Base-by-base conservation (phyloP, 2,797 vertebrate species). In the Siniperca undulata region DNA sequence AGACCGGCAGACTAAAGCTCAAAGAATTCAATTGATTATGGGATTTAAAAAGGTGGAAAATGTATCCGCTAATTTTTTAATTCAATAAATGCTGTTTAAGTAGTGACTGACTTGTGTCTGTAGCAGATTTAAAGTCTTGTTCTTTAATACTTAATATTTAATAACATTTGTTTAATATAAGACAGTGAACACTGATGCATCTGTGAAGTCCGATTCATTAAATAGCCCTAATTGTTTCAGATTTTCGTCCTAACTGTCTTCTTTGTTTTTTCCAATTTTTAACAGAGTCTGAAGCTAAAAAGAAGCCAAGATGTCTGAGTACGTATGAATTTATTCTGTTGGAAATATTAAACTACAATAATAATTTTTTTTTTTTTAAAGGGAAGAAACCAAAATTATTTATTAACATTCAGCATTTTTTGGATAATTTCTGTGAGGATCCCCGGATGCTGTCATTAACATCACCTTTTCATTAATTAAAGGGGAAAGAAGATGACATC, bases 401-500 rank as follows among this genome's bases (percentile, higher is more conserved):
- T 20, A 48, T 50, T 50, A 50, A 77, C 14, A 4, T 56, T 19
- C 11, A n/a, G 36, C 17, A 42, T 50, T 27, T n/a, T 44, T 2
- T 30, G n/a, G 5, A 16, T 10, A 8, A 22, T n/a, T 48, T 5
- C 7, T 44, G 36, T 22, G 3, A 65, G 14, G 24, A 10, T 46
- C 22, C 1, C 0, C 46, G 16, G 8, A 3, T 34, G 1, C 30
- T 1, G 1, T 59, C 13, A 48, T 50, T 50, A 50, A 77, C 14
- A 4, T 56, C 16, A 68, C 3, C 0, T 75, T 42, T 44, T 20
- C 6, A 1, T 71, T 17, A 0, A 13, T 80, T 60, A 20, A 50
- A 92, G 88, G 65, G 86, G 96, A 84, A 96, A 91, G 77, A 96
- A 96, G 89, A 96, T 97, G 92, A 93, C 96, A 74, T 96, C 96